phyloP scores from a whole-genome alignment of 2,113 vertebrate species.

The Paradoxurus hermaphroditus region DNA sequence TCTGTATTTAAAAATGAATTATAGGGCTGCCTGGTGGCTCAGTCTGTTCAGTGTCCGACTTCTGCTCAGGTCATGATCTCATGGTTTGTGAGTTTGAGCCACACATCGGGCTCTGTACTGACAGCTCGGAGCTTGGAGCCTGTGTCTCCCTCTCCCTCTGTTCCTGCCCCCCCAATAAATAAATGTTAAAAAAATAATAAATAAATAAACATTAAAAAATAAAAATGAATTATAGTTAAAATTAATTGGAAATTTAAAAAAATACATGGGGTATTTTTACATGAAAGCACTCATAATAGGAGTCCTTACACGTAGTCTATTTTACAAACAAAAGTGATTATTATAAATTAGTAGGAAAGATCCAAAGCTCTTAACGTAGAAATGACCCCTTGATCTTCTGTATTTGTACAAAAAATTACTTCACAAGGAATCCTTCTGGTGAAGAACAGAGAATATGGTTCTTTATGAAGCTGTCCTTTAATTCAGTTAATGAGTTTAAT shows the following conservation, averaged over 20 bases:
- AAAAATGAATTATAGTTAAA: neutral
- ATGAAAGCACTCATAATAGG: neutral
- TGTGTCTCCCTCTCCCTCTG: too few relatives aligned
- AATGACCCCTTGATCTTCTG: conserved; percentile 5
- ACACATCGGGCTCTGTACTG: too few relatives aligned
- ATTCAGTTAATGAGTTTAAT: neutral
- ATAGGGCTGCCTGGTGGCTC: neutral
- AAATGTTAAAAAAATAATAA: too few relatives aligned
- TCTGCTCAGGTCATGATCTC: too few relatives aligned
- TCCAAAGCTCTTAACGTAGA: neutral
- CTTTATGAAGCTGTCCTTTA: conserved; percentile 13
- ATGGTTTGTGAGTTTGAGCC: too few relatives aligned
- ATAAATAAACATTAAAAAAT: too few relatives aligned
- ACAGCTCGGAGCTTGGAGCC: too few relatives aligned
- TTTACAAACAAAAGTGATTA: neutral
- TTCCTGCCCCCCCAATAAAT: too few relatives aligned
- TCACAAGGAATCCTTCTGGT: neutral
- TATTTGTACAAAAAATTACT: neutral
- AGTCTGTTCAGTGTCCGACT: too few relatives aligned
- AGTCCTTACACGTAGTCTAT: neutral
- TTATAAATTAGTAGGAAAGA: neutral
- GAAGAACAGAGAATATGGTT: neutral
- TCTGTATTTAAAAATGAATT: neutral
- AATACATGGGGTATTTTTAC: neutral
- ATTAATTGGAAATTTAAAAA: neutral